Base-by-base conservation (phyloP, 2,888 invertebrate species). In the Chrysolina haemoptera region DNA sequence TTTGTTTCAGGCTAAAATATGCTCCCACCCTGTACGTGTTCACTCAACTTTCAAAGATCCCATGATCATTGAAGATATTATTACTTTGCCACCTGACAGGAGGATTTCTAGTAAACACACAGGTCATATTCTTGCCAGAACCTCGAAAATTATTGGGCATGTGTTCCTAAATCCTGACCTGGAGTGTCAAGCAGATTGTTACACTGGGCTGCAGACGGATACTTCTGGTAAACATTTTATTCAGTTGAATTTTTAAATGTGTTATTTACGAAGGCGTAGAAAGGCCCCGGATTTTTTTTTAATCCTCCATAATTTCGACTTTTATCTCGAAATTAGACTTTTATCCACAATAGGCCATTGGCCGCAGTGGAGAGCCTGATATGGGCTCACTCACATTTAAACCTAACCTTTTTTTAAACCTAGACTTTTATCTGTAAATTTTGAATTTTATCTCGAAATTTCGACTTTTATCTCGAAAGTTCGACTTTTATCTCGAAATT, bases 11-110 rank as follows among this genome's bases (percentile, higher is more conserved):
- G 95, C 94, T 78, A 95, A 94, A 87, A 90, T 94, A 79, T 95
- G 95, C 84, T 91, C 91, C 66, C 92, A 94, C 82, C 93, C 94
- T 81, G 89, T 98, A 75, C 92, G 93, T 85, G 91, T 97, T 77
- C 93, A 95, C 84, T 97, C 95, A 82, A 93, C 93, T 6, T 97
- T 96, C 89, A 89, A 92, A 79, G 92, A 94, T 82, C 91, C 92
- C 67, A 95, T 98, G 94, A 92, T 92, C 78, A 93, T 97, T 62
- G 91, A 91, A 70, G 88, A 90, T 77, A 91, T 95, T 55, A 87
- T 91, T 78, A 91, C 92, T 78, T 88, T 92, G 74, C 91, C 92
- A 10, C 89, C 90, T 35, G 93, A 93, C 86, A 86, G 89, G n/a
- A 89, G 93, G 48, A 90, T 94, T 43, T 89, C 89, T 76, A 90